A percentile compares a stretch with the other conserved stretches of the same genome.
These are phyloP conservation scores for Lithobates sylvaticus DNA, from an alignment of 2,797 vertebrate species.

Conservation along the genomic window DNA sequence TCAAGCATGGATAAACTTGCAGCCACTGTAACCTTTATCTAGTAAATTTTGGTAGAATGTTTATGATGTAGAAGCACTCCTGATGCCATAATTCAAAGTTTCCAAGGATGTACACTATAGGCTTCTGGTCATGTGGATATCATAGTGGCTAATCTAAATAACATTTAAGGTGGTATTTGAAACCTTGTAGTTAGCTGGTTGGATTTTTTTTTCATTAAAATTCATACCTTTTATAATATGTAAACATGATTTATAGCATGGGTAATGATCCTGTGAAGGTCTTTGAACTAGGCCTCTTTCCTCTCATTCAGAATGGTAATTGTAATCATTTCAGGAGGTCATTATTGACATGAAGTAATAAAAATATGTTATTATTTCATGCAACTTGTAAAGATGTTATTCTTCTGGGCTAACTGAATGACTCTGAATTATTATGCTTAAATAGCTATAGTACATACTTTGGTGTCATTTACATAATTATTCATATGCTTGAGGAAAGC, in stretches of 20 bases:
- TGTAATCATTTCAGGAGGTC: slow-evolving; percentile 50
- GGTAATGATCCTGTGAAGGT: slow-evolving; percentile 26
- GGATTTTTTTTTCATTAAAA: slow-evolving; percentile 1
- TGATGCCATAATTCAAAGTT: neutral
- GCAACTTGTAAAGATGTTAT: slow-evolving; percentile 43
- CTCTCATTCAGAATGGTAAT: slow-evolving; percentile 38
- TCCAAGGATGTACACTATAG: neutral
- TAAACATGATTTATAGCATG: slow-evolving; percentile 30
- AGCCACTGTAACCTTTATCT: too few species aligned
- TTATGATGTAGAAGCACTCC: neutral
- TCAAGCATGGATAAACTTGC: too few species aligned
- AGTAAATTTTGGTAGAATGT: neutral
- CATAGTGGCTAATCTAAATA: neutral
- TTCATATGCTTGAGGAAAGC: slow-evolving; percentile 43
- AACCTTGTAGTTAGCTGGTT: neutral
- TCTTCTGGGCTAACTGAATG: slow-evolving; percentile 36
- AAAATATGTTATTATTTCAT: slow-evolving; percentile 46
- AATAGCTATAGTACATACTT: slow-evolving; percentile 47
- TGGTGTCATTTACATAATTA: slow-evolving; percentile 53
- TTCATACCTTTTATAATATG: slow-evolving; percentile 3
- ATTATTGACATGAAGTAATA: slow-evolving; percentile 44
- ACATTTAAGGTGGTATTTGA: neutral
- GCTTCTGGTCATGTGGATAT: neutral
- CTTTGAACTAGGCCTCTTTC: slow-evolving; percentile 27
- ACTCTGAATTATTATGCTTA: slow-evolving; percentile 54